These are phyloP conservation scores for Spinus olivaceus DNA, from an alignment of 2,797 vertebrate genomes.

Conservation along the genomic window DNA sequence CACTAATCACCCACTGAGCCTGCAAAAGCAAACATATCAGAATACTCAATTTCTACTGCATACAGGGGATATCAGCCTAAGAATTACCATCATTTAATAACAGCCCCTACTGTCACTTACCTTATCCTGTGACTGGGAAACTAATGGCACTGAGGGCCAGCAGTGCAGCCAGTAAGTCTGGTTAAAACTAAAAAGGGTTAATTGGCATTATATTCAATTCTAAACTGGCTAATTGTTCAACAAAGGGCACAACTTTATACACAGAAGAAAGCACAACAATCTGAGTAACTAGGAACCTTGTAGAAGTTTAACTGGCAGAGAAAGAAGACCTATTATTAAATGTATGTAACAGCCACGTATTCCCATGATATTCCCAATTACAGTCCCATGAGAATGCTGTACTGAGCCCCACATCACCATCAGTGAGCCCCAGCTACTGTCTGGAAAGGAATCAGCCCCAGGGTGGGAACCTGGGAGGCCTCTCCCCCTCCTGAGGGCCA, in stretches of 20 bases:
- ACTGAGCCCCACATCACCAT: accelerated
- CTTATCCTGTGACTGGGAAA: neutral
- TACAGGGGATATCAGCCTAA: neutral
- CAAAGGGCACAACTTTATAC: neutral
- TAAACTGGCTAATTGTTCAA: neutral
- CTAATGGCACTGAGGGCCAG: neutral
- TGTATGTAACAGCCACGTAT: neutral
- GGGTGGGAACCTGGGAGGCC: neutral
- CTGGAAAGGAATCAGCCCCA: neutral
- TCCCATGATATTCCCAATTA: neutral
- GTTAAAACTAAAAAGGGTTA: neutral
- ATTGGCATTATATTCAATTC: neutral
- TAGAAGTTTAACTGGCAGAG: neutral
- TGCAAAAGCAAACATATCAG: neutral
- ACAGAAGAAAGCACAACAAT: neutral
- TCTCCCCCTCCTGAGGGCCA: neutral
- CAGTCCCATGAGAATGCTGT: accelerated
- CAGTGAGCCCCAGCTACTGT: neutral
- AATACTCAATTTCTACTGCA: neutral
- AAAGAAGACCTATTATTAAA: neutral
- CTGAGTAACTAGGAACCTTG: neutral
- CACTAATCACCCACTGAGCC: neutral
- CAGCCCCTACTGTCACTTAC: neutral
- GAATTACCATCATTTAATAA: neutral
- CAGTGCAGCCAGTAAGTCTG: neutral